A percentile compares a stretch with the other conserved stretches of the same genome.
These are phyloP conservation scores for Malurus leucopterus DNA, from an alignment of 2,797 vertebrate species.

Conservation along the genomic window DNA sequence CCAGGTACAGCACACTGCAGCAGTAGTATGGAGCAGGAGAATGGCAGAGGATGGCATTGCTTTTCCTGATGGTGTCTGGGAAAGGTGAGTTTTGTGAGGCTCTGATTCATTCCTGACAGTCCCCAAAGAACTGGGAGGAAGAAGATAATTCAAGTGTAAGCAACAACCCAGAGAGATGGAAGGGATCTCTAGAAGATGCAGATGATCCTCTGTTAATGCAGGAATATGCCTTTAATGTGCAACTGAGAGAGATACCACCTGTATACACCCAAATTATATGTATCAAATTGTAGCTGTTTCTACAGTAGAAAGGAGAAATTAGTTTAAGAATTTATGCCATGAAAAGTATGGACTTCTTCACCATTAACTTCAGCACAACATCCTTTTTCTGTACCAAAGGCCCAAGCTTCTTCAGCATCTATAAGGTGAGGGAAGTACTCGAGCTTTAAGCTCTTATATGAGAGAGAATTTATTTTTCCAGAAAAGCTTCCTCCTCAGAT, in stretches of 20 bases:
- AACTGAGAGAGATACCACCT: not conserved
- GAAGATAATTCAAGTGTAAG: not conserved
- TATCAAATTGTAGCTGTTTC: not conserved
- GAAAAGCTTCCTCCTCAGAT: not conserved
- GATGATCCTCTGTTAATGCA: not conserved
- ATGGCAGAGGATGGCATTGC: not conserved
- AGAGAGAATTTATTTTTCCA: not conserved
- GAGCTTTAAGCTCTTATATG: not conserved
- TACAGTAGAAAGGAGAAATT: not conserved
- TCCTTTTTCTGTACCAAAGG: not conserved
- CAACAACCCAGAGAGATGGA: not conserved
- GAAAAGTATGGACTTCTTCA: not conserved
- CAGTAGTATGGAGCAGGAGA: not conserved
- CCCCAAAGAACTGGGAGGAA: not conserved
- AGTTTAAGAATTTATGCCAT: not conserved
- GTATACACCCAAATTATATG: not conserved
- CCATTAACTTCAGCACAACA: not conserved
- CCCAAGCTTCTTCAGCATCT: not conserved
- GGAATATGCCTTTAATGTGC: not conserved
- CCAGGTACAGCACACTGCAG: not conserved
- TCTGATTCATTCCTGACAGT: not conserved
- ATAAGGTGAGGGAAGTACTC: not conserved
- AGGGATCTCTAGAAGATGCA: not conserved
- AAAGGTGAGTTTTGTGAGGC: not conserved
- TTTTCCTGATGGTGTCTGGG: not conserved